Evolutionary conservation across 2,888 invertebrate genomes (phyloP).

Genomic region (Dysmachus trigonus): DNA sequence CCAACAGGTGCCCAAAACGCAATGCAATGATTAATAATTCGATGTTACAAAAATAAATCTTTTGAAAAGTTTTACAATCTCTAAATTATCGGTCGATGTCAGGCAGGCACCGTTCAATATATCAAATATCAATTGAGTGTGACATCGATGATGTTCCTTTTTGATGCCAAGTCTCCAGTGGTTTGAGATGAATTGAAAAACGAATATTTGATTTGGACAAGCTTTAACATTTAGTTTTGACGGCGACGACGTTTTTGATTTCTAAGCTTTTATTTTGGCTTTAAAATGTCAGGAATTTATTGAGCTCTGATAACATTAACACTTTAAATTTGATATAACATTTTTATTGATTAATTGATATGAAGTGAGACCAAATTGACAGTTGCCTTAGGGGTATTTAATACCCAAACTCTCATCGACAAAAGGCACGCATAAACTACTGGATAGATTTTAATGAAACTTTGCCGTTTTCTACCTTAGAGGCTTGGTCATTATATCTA

Average conservation of each 20-base stretch:
- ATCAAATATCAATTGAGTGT: background rate
- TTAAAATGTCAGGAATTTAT: too few species aligned
- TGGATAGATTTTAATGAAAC: too few species aligned
- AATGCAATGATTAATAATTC: background rate
- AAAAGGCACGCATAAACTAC: too few species aligned
- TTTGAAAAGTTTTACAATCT: background rate
- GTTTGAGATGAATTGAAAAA: background rate
- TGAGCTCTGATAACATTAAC: too few species aligned
- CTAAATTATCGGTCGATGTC: background rate
- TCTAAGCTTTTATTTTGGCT: too few species aligned
- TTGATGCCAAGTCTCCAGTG: background rate
- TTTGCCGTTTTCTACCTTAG: too few species aligned
- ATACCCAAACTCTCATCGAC: too few species aligned
- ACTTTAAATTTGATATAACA: background rate
- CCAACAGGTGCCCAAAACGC: background rate
- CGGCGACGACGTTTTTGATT: too few species aligned
- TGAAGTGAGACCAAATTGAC: too few species aligned
- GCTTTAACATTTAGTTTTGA: background rate
- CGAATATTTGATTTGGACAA: background rate
- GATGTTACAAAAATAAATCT: background rate
- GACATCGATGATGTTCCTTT: background rate
- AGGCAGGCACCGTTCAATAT: background rate
- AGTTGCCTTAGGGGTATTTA: too few species aligned
- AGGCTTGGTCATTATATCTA: too few species aligned
- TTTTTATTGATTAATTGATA: background rate